phyloP scores from a whole-genome alignment of 2,888 invertebrate species.

The Eilema griseolum region DNA sequence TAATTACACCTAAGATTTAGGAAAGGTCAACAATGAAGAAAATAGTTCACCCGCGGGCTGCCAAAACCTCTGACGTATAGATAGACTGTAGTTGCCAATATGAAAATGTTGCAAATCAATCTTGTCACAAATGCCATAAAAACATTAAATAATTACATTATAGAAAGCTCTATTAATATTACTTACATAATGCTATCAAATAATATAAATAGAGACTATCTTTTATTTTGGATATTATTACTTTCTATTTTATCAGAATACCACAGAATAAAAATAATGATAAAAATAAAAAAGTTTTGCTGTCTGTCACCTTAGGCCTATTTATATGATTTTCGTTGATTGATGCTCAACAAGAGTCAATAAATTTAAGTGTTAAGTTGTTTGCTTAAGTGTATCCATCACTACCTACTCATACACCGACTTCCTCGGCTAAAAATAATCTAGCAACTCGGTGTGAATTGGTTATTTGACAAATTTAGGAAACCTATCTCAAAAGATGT shows the following conservation, averaged over 20 bases:
- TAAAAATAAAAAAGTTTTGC: not conserved
- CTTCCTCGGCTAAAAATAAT: too few species aligned
- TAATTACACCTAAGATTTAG: conserved; percentile 88
- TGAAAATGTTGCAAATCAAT: conserved; percentile 10
- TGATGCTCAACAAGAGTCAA: too few species aligned
- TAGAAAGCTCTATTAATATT: not conserved
- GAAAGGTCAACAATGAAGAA: conserved; percentile 88
- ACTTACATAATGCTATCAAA: not conserved
- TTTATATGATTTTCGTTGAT: too few species aligned
- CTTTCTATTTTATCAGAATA: not conserved
- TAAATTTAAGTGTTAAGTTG: too few species aligned
- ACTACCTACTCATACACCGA: too few species aligned
- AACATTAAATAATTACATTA: not conserved
- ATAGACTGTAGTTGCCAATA: conserved; percentile 44
- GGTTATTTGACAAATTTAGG: too few species aligned
- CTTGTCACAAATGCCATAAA: conserved; percentile 5
- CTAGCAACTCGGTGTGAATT: too few species aligned
- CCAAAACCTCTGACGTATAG: conserved; percentile 86
- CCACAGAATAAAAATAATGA: too few species aligned
- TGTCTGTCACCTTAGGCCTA: too few species aligned
- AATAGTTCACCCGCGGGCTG: conserved; percentile 88
- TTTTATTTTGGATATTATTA: not conserved
- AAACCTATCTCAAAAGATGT: too few species aligned
- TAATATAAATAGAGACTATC: not conserved
- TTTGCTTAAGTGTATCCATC: too few species aligned